These are phyloP conservation scores for Cyrtorhinus lividipennis DNA, from an alignment of 1,140 invertebrate species.

Conservation along the genomic window DNA sequence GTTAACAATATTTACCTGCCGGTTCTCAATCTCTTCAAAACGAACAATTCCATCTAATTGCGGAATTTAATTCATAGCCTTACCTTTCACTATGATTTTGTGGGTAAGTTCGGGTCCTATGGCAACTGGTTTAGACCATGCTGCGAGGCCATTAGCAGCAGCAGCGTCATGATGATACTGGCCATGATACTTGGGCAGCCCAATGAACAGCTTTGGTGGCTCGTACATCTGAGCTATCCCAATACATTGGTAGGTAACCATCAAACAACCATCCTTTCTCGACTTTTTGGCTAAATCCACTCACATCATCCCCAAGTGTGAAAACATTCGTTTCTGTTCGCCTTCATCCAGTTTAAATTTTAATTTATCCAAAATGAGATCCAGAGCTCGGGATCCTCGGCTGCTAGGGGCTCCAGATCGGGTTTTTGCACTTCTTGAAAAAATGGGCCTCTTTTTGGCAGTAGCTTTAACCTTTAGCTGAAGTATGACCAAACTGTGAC, in stretches of 20 bases:
- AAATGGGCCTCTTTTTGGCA: background rate
- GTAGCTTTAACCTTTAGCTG: background rate
- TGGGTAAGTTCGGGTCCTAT: too few species aligned
- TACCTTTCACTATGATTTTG: constrained; percentile 44
- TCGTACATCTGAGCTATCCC: constrained; percentile 63
- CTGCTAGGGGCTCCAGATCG: too few species aligned
- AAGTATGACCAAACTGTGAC: background rate
- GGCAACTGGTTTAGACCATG: constrained; percentile 51
- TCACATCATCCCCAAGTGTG: background rate
- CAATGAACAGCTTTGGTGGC: constrained; percentile 56
- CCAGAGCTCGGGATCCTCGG: too few species aligned
- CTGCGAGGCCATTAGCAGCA: constrained; percentile 58
- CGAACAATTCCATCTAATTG: too few species aligned
- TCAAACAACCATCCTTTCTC: constrained; percentile 34
- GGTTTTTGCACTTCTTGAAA: background rate
- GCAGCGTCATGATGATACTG: constrained; percentile 73
- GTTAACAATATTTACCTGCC: too few species aligned
- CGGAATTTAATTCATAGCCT: too few species aligned
- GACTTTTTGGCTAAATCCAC: constrained; percentile 21
- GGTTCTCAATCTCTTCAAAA: too few species aligned
- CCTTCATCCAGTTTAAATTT: constrained; percentile 11
- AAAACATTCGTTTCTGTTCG: background rate
- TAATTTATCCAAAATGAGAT: constrained; percentile 24
- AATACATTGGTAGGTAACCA: constrained; percentile 71
- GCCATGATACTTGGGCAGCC: constrained; percentile 75